These are phyloP conservation scores for Netelia melanura DNA, from an alignment of 2,888 invertebrate genomes.

Conservation along the genomic window DNA sequence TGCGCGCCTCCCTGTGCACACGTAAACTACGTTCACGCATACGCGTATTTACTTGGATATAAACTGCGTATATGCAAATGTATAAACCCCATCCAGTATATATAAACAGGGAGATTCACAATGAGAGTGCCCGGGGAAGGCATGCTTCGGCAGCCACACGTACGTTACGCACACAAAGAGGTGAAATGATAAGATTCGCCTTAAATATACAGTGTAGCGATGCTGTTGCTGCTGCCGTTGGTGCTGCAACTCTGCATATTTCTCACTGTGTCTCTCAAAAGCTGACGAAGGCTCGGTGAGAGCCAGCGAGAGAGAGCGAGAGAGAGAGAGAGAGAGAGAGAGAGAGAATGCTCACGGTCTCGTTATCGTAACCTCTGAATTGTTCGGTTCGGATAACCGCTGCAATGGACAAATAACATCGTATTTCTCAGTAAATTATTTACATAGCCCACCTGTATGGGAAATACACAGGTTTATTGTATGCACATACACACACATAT, in stretches of 20 bases:
- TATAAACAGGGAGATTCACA: constrained; percentile 38
- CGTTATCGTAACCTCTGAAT: constrained; percentile 39
- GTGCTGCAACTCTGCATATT: not conserved
- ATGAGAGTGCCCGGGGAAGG: constrained; percentile 46
- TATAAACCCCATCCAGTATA: not conserved
- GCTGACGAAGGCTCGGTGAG: constrained; percentile 23
- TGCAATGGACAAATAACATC: constrained; percentile 24
- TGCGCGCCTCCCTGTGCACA: not conserved
- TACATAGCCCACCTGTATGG: not conserved
- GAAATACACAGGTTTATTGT: not conserved
- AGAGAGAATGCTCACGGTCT: constrained; percentile 13
- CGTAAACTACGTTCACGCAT: not conserved
- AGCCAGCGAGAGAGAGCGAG: not conserved
- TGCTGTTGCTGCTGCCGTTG: not conserved
- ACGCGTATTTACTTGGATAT: not conserved
- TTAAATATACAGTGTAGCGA: constrained; percentile 35
- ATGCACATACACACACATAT: not conserved
- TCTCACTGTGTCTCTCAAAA: constrained; percentile 23
- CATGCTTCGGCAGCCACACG: constrained; percentile 29
- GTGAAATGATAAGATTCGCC: constrained; percentile 57
- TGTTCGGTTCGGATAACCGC: constrained; percentile 32
- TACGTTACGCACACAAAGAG: constrained; percentile 5
- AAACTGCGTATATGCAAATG: not conserved
- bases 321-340: constrained; percentile 13
- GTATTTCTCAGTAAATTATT: constrained; percentile 13